Evolutionary conservation across 2,797 vertebrate genomes (phyloP), one percentile per base, ranked within the genome.

Genomic region (Dipus sagitta): DNA sequence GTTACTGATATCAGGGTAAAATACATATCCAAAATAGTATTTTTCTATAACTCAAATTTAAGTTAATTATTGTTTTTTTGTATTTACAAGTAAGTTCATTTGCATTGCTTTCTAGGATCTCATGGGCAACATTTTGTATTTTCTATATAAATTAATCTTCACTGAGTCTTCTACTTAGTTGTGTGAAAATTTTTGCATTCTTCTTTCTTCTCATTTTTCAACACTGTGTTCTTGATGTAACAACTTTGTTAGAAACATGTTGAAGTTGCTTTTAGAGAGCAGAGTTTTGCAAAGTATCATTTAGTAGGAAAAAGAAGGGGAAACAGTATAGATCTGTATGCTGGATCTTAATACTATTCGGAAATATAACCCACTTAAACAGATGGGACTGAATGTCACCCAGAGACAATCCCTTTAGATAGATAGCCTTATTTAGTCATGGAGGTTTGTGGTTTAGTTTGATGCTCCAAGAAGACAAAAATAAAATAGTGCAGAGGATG

Each of bases 1-100:
- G 72, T 79, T 58, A 30, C n/a, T 60, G 10, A 88, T 64, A 75
- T 84, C 60, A 91, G 86, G 88, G 52, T 80, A 67, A 70, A 67
- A 42, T 80, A 54, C 13, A 52, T 68, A 72, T 13, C 58, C 30
- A 79, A 64, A 34, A 68, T 87, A 68, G 6, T 28, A n/a, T 28
- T 70, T 78, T 88, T 23, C 82, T 23, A 68, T 64, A 70, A 17
- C 2, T 79, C 30, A 72, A 42, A 64, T 71, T 2, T 83, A 67
- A 78, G 32, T n/a, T 47, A 42, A 62, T 62, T 18, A 74, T 76
- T 47, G 34, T 10, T 76, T 90, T 10, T 70, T 24, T 32, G 86
- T 18, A 47, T 42, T 78, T 3, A 60, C 58, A 15, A 70, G 2
- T 21, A 85, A 13, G n/a, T 86, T 91, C 4, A 58, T 14, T 23